A percentile compares a stretch with the other conserved stretches of the same genome.
Conservation (phyloP, 2,888 invertebrate genomes). For the Carcina quercana region DNA sequence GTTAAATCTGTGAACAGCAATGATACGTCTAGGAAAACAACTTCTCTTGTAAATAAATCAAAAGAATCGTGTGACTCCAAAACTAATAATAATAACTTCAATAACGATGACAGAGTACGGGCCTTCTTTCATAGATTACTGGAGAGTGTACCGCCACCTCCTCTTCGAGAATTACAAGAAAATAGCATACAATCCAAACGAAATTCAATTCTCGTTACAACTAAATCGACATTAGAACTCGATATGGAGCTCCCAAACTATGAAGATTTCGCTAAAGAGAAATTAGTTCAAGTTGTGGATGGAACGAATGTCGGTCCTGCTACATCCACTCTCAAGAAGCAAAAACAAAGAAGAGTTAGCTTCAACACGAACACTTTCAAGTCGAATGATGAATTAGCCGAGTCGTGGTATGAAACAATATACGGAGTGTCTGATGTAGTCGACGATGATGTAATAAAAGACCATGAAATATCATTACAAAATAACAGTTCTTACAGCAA, state of each 20-base stretch:
- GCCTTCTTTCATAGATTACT: slow-evolving; percentile 47
- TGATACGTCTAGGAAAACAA: slow-evolving; percentile 27
- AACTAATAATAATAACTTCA: slow-evolving; percentile 10
- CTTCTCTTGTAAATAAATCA: slow-evolving; percentile 25
- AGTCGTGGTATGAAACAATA: slow-evolving; percentile 55
- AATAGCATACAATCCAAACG: slow-evolving; percentile 12
- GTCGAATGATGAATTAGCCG: slow-evolving; percentile 29
- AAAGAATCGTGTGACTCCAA: slow-evolving; percentile 10
- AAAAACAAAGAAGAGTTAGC: slow-evolving; percentile 34
- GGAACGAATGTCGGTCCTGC: slow-evolving; percentile 22
- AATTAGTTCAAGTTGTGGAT: slow-evolving; percentile 26
- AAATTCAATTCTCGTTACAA: slow-evolving; percentile 21
- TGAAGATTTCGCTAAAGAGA: slow-evolving; percentile 43
- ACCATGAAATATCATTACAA: slow-evolving; percentile 1
- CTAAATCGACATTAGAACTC: slow-evolving; percentile 26
- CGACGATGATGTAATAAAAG: slow-evolving; percentile 9
- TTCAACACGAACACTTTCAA: slow-evolving; percentile 32
- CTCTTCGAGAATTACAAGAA: slow-evolving; percentile 27
- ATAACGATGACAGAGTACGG: slow-evolving; percentile 37
- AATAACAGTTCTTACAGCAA: background rate
- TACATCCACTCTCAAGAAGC: slow-evolving; percentile 51
- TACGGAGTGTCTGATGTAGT: slow-evolving; percentile 48
- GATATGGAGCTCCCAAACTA: slow-evolving; percentile 48
- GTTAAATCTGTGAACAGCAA: slow-evolving; percentile 26
- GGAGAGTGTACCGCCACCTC: slow-evolving; percentile 49